Evolutionary conservation across 2,888 invertebrate genomes (phyloP).

Genomic region (Lymantria dispar): DNA sequence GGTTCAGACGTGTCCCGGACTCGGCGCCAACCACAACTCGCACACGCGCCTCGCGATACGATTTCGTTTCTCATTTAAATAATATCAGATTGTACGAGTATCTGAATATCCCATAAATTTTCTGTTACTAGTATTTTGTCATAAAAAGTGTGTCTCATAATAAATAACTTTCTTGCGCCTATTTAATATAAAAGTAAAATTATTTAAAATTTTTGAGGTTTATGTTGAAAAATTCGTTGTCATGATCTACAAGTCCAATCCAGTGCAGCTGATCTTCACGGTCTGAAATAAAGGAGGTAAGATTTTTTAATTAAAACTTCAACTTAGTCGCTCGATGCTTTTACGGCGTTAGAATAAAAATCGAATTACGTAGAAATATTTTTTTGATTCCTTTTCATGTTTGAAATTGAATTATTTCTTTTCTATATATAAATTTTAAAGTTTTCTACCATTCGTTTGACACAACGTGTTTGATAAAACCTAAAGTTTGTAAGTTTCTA

Average conservation of each 20-base stretch:
- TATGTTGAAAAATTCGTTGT: conserved; percentile 33
- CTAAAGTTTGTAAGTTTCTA: too few species aligned
- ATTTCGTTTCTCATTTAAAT: conserved; percentile 5
- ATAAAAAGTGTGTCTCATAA: background rate
- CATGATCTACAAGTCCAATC: conserved; percentile 40
- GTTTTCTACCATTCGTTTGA: background rate
- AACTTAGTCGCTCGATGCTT: conserved; percentile 1
- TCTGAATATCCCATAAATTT: background rate
- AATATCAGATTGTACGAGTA: background rate
- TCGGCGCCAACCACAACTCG: conserved; percentile 1
- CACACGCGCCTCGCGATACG: conserved; percentile 12
- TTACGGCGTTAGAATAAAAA: conserved; percentile 4
- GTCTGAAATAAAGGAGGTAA: conserved; percentile 39
- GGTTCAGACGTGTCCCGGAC: conserved; percentile 16
- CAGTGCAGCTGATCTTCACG: conserved; percentile 28
- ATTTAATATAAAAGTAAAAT: conserved; percentile 29
- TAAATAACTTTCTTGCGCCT: background rate
- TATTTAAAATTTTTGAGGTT: conserved; percentile 39
- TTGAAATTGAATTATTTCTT: background rate
- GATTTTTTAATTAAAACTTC: conserved; percentile 37
- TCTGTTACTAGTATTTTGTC: background rate
- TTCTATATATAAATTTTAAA: background rate
- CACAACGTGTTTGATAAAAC: too few species aligned
- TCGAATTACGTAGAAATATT: background rate
- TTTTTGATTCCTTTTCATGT: background rate